A percentile compares a stretch with the other conserved stretches of the same genome.
phyloP scores from a whole-genome alignment of 2,888 invertebrate genomes.

The Scrobipalpa atriplicella region DNA sequence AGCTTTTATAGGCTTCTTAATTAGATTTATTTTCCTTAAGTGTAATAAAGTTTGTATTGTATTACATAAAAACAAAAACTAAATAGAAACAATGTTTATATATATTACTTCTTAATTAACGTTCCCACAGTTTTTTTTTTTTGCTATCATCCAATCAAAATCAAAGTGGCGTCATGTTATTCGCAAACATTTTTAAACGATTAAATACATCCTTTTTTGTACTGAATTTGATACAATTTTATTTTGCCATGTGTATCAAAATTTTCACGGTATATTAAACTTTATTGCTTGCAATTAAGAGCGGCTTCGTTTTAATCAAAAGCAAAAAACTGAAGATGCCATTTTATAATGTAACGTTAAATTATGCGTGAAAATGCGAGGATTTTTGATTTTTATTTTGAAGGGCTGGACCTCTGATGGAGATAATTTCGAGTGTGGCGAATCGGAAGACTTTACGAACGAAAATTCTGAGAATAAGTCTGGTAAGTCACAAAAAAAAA shows the following conservation, averaged over 20 bases:
- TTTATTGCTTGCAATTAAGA: constrained; percentile 12
- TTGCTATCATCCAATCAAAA: neutral
- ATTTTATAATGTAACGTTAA: constrained; percentile 13
- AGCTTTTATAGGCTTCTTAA: too few relatives aligned
- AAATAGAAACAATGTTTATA: too few relatives aligned
- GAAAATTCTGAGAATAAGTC: neutral
- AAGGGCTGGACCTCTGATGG: constrained; percentile 16
- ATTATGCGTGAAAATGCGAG: constrained; percentile 23
- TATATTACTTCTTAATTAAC: too few relatives aligned
- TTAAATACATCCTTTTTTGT: neutral
- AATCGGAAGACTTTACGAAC: neutral
- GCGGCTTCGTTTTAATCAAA: neutral
- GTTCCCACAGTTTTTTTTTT: too few relatives aligned
- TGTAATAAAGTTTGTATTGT: too few relatives aligned
- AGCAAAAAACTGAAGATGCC: neutral
- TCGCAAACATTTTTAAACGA: neutral
- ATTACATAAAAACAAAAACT: too few relatives aligned
- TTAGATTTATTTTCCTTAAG: too few relatives aligned
- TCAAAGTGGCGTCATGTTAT: constrained; percentile 6
- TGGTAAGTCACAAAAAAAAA: too few relatives aligned
- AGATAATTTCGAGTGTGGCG: constrained; percentile 18
- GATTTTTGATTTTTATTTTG: constrained; percentile 16
- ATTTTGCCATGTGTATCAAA: neutral
- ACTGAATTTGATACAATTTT: neutral
- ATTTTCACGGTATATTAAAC: neutral